phyloP scores from a whole-genome alignment of 1,140 invertebrate genomes.

The Drosophila bocki region DNA sequence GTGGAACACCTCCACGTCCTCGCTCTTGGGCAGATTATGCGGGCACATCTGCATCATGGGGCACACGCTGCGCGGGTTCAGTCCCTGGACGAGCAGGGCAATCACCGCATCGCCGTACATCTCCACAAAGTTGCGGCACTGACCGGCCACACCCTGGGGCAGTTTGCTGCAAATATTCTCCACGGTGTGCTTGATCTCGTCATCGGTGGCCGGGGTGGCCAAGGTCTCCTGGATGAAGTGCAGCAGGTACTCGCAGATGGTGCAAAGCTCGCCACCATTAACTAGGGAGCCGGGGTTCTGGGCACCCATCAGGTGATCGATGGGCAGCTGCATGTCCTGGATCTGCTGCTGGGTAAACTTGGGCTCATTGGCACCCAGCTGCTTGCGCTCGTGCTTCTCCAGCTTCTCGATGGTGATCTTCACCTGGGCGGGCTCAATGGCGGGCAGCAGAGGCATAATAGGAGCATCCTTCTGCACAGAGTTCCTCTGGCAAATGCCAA shows the following conservation, averaged over 20 bases:
- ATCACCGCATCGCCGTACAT: constrained; percentile 92
- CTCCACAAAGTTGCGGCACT: constrained; percentile 91
- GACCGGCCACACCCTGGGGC: constrained; percentile 87
- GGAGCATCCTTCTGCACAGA: constrained; percentile 28
- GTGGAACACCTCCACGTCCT: constrained; percentile 86
- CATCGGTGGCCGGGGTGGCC: constrained; percentile 89
- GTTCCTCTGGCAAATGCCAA: constrained; percentile 89
- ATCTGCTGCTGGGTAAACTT: constrained; percentile 69
- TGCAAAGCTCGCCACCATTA: constrained; percentile 88
- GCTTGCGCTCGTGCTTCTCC: constrained; percentile 21
- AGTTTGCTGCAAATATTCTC: constrained; percentile 89
- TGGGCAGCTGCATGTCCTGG: constrained; percentile 87
- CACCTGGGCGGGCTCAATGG: constrained; percentile 68
- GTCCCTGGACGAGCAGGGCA: constrained; percentile 91
- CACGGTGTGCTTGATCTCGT: constrained; percentile 88
- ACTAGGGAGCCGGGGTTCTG: constrained; percentile 84
- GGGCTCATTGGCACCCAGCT: constrained; percentile 75
- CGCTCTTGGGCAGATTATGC: constrained; percentile 85
- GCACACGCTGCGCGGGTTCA: constrained; percentile 89
- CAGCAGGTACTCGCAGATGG: constrained; percentile 93
- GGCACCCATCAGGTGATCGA: constrained; percentile 87
- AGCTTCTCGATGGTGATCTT: constrained; percentile 76
- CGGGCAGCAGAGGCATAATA: constrained; percentile 80
- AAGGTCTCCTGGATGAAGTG: constrained; percentile 91
- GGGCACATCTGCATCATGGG: constrained; percentile 85